These are phyloP conservation scores for Lobophora halterata DNA, from an alignment of 2,888 invertebrate genomes.

Conservation along the genomic window DNA sequence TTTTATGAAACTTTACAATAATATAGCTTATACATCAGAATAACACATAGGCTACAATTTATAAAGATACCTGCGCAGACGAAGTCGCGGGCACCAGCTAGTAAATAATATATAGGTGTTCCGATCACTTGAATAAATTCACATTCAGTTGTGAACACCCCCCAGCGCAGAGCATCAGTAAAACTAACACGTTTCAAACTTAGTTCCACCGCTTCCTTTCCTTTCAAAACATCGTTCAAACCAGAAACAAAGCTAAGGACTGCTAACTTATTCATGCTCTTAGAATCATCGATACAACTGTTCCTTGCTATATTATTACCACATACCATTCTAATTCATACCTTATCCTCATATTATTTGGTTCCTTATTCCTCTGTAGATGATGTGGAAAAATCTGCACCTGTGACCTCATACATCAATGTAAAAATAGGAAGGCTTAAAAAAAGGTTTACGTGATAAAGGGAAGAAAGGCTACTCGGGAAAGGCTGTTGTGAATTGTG, in stretches of 20 bases:
- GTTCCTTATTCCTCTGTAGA: conserved; percentile 6
- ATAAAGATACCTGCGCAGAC: too few relatives aligned
- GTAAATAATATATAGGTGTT: too few relatives aligned
- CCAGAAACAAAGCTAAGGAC: conserved; percentile 38
- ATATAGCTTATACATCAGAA: too few relatives aligned
- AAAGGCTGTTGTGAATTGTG: conserved; percentile 14
- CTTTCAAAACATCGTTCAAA: conserved; percentile 38
- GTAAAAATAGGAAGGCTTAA: conserved; percentile 44
- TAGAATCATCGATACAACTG: conserved; percentile 50
- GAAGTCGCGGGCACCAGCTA: too few relatives aligned
- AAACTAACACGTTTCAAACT: conserved; percentile 22
- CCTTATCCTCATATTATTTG: conserved; percentile 27
- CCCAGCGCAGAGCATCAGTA: too few relatives aligned
- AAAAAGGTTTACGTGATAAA: conserved; percentile 42
- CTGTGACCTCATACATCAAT: conserved; percentile 46
- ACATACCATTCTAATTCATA: conserved; percentile 26
- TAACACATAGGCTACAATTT: too few relatives aligned
- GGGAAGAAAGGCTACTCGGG: conserved; percentile 25
- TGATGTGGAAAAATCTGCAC: conserved; percentile 36
- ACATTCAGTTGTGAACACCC: too few relatives aligned
- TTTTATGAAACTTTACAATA: too few relatives aligned
- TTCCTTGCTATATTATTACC: conserved; percentile 43
- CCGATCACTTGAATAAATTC: too few relatives aligned
- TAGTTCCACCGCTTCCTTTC: conserved; percentile 25
- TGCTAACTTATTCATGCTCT: conserved; percentile 50